Percentiles rank a stretch among this genome's conserved stretches.
Evolutionary conservation across 2,888 invertebrate genomes (phyloP).

Genomic region (Drosophila yooni): DNA sequence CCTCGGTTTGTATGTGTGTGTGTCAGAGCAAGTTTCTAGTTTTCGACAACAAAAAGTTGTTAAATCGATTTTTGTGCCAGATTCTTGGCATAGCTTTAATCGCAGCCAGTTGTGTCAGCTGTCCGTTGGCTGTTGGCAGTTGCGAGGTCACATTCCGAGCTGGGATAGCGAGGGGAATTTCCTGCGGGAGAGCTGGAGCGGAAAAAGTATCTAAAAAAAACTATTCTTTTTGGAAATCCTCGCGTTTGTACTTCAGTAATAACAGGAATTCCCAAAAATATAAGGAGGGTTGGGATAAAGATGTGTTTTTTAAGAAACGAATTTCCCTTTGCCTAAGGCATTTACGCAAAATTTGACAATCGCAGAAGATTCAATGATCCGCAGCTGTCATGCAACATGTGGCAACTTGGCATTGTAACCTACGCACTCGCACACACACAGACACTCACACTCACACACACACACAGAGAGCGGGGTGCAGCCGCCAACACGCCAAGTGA

Average conservation of each 20-base stretch:
- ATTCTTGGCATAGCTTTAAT: slow-evolving; percentile 68
- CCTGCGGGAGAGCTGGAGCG: background rate
- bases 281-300: background rate
- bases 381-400: slow-evolving; percentile 41
- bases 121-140: slow-evolving; percentile 31
- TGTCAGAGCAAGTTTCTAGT: slow-evolving; percentile 44
- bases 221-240: background rate
- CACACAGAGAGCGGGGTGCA: slow-evolving; percentile 8
- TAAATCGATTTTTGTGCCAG: slow-evolving; percentile 53
- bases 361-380: background rate
- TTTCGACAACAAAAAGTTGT: slow-evolving; percentile 15
- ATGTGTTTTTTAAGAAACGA: background rate
- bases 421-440: slow-evolving; percentile 13
- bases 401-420: slow-evolving; percentile 19
- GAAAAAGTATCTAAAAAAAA: background rate
- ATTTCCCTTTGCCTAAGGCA: background rate
- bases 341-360: slow-evolving; percentile 1
- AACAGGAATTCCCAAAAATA: background rate
- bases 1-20: slow-evolving; percentile 13
- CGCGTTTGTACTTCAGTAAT: background rate
- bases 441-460: slow-evolving; percentile 7
- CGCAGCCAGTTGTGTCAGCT: slow-evolving; percentile 17
- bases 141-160: background rate
- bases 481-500: slow-evolving; percentile 46
- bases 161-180: background rate